Evolutionary conservation across 1,140 invertebrate genomes (phyloP), one percentile per base, ranked within the genome.

Genomic region (Drosophila melanica): DNA sequence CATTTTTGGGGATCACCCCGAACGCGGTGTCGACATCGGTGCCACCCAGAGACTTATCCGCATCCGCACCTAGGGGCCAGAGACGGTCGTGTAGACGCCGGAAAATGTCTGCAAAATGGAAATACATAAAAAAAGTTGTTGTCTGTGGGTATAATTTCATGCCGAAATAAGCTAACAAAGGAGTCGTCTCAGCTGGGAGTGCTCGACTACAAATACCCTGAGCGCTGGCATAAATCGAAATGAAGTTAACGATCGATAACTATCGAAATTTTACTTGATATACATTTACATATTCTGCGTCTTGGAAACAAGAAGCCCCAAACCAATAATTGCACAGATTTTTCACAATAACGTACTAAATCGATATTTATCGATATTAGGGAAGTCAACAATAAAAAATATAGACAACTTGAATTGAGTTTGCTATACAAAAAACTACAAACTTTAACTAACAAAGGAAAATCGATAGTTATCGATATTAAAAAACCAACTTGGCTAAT

Each of bases 61-160:
- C 33, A 10, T 57, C 69, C 1, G 45, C 30, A 9, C 14, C 37
- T 7, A 73, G 44, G 30, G 90, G 77, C 79, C 77, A 91, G 4
- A 91, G 44, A 50, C 84, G 90, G 2, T 71, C 18, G 51, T 77
- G 84, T 10, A 91, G 68, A 12, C 90, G 86, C 45, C 84, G 82
- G 74, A 91, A 76, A 42, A 91, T 76, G 48, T 91, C 90, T 91
- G 12, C 2, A 37, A 58, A 57, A 60, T 55, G 39, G 4, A 10
- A 39, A 65, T 59, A 33, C 41, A 58, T 27, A 53, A 11, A 16
- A 58, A 54, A 69, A 53, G 23, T 60, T 63, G 53, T 60, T 72
- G 55, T 75, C 64, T 71, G 67, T 54, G 54, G 48, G 72, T 60
- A 75, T 78, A 78, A 78, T 78, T 71, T 72, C 37, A 76, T 53